phyloP scores from a whole-genome alignment of 2,888 invertebrate genomes.

The Kuschelorhynchus macadamiae region DNA sequence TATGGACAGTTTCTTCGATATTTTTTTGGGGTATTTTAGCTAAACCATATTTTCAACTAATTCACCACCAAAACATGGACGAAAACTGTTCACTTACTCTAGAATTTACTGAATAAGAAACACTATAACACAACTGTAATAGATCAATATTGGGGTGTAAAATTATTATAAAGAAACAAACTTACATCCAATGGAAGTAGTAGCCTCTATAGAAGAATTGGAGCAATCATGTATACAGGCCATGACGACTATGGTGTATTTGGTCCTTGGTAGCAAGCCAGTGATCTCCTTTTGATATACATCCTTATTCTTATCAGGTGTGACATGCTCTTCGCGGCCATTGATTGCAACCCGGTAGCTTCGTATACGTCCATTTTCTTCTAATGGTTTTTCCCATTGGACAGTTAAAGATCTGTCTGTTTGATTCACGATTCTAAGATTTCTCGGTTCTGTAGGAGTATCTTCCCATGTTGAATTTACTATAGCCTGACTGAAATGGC shows the following conservation, averaged over 20 bases:
- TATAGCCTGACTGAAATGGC: conserved; percentile 74
- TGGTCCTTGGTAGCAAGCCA: conserved; percentile 74
- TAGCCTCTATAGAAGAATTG: conserved; percentile 62
- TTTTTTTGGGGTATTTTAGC: too few species aligned
- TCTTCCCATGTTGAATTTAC: conserved; percentile 80
- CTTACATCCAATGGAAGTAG: conserved; percentile 69
- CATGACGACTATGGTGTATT: conserved; percentile 78
- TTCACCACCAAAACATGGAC: too few species aligned
- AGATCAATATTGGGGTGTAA: too few species aligned
- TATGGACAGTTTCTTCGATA: too few species aligned
- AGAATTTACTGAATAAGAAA: not conserved
- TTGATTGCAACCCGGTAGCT: conserved; percentile 77
- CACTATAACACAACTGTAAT: too few species aligned
- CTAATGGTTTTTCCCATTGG: conserved; percentile 79
- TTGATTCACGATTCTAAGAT: conserved; percentile 73
- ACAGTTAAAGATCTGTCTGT: conserved; percentile 76
- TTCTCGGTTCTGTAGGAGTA: conserved; percentile 74
- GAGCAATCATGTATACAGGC: conserved; percentile 84
- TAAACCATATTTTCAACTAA: too few species aligned
- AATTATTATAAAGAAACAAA: too few species aligned
- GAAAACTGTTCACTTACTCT: not conserved
- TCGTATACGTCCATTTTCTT: conserved; percentile 81
- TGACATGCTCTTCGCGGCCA: conserved; percentile 6
- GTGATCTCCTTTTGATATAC: conserved; percentile 51
- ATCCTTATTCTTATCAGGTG: conserved; percentile 13